These are phyloP conservation scores for Coregonus ussuriensis DNA, from an alignment of 2,797 vertebrate genomes.

Conservation along the genomic window DNA sequence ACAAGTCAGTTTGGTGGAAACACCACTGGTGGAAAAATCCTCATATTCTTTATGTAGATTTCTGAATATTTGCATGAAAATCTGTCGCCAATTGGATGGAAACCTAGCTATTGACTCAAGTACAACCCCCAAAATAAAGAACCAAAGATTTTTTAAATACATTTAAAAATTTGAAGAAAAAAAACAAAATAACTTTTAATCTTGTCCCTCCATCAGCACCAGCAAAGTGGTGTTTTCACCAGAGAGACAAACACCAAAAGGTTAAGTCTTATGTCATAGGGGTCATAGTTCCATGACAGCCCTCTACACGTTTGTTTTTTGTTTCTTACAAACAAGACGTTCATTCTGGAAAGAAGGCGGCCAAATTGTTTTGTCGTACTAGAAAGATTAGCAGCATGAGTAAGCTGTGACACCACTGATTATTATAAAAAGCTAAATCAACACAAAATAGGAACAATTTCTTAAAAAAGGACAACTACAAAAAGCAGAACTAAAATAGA, in stretches of 20 bases:
- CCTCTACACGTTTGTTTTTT: slow-evolving; percentile 70
- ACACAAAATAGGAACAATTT: slow-evolving; percentile 26
- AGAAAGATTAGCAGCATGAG: slow-evolving; percentile 73
- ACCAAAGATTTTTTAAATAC: slow-evolving; percentile 10
- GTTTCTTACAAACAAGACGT: slow-evolving; percentile 52
- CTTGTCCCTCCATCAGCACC: slow-evolving; percentile 83
- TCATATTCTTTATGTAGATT: too few relatives aligned
- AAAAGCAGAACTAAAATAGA: slow-evolving; percentile 48
- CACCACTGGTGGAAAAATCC: too few relatives aligned
- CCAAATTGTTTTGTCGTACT: slow-evolving; percentile 55
- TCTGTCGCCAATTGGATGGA: slow-evolving; percentile 60
- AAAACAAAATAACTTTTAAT: slow-evolving; percentile 68
- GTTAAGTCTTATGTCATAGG: slow-evolving; percentile 75
- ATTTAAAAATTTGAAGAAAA: slow-evolving; percentile 27
- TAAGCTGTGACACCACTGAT: slow-evolving; percentile 73
- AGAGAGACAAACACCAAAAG: slow-evolving; percentile 78
- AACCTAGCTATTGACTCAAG: slow-evolving; percentile 20
- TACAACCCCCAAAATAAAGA: slow-evolving; percentile 38
- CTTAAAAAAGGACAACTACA: slow-evolving; percentile 40
- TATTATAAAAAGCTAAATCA: slow-evolving; percentile 71
- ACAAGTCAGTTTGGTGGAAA: too few relatives aligned
- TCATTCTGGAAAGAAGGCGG: slow-evolving; percentile 44
- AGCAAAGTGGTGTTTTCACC: slow-evolving; percentile 75
- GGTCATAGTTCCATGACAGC: slow-evolving; percentile 76
- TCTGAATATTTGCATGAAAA: slow-evolving; percentile 15